Evolutionary conservation across 1,140 invertebrate genomes (phyloP).

Genomic region (Philopotamus ludificatus): DNA sequence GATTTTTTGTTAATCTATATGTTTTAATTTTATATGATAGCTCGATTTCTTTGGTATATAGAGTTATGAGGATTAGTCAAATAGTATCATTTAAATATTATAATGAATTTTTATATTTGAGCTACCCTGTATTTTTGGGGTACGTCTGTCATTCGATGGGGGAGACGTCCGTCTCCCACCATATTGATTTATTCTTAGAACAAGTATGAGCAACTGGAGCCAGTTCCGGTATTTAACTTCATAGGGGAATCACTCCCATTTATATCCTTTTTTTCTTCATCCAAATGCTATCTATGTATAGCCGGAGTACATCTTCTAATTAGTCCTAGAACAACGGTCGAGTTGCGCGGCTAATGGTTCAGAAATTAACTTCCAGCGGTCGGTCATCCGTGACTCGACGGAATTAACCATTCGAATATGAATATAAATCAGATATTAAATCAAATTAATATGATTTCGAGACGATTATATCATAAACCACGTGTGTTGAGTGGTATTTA

Average conservation of each 20-base stretch:
- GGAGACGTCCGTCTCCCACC: slow-evolving; percentile 24
- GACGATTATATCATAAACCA: no score
- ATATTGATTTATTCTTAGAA: slow-evolving; percentile 34
- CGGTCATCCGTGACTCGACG: neutral
- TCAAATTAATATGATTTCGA: neutral
- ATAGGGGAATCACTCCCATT: slow-evolving; percentile 15
- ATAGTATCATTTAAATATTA: no score
- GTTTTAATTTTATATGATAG: no score
- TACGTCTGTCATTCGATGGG: neutral
- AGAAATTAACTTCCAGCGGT: neutral
- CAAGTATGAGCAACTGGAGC: slow-evolving; percentile 10
- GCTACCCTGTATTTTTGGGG: neutral
- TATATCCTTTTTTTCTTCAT: neutral
- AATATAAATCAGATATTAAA: neutral
- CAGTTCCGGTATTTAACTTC: slow-evolving; percentile 19
- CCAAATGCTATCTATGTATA: neutral
- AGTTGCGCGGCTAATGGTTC: neutral
- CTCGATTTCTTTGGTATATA: no score
- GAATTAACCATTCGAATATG: neutral
- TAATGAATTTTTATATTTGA: neutral
- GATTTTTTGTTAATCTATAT: no score
- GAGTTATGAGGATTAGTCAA: no score
- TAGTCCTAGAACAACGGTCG: neutral
- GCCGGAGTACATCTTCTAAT: neutral
- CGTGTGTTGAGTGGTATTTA: no score